Evolutionary conservation across 2,113 vertebrate species (phyloP).

Genomic region (Erinaceus europaeus): DNA sequence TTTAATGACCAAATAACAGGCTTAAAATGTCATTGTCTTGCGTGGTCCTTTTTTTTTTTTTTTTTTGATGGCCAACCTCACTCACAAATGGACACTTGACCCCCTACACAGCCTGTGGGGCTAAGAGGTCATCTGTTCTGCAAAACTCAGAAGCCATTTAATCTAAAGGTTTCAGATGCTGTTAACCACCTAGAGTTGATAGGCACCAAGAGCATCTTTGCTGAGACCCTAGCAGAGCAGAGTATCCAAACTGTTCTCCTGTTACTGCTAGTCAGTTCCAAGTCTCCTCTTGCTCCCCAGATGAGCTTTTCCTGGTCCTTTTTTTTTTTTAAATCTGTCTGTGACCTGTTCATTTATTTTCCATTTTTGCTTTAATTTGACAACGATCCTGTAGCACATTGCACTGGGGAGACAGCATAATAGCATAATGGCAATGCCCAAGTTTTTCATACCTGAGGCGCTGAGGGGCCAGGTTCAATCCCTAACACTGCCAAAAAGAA

Average conservation of each 20-base stretch:
- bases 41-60: too few species aligned
- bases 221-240: neutral
- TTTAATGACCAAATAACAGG: neutral
- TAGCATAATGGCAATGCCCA: too few species aligned
- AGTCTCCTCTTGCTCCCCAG: neutral
- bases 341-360: neutral
- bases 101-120: neutral
- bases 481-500: too few species aligned
- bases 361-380: constrained; percentile 20
- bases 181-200: neutral
- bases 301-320: neutral
- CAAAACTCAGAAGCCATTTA: neutral
- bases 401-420: too few species aligned
- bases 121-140: neutral
- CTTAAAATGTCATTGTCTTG: too few species aligned
- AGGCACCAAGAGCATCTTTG: neutral
- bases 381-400: too few species aligned
- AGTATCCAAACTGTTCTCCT: neutral
- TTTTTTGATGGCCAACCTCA: too few species aligned
- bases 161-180: neutral
- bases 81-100: neutral
- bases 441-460: too few species aligned
- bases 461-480: too few species aligned
- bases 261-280: neutral
- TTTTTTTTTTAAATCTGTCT: neutral